A percentile compares a stretch with the other conserved stretches of the same genome.
phyloP scores from a whole-genome alignment of 2,888 invertebrate genomes.

The Polydrusus pterygomalis region DNA sequence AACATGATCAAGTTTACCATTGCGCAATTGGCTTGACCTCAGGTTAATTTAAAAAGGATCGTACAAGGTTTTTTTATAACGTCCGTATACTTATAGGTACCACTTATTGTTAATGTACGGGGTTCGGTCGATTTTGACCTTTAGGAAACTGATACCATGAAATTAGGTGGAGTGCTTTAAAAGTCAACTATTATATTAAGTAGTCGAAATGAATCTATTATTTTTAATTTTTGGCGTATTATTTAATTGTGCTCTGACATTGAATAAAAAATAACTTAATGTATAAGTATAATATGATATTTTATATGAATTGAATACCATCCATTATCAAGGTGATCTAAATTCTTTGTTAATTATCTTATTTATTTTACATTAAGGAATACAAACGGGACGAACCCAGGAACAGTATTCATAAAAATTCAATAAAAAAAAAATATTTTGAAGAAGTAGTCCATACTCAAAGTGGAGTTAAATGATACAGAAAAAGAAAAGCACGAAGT shows the following conservation, averaged over 20 bases:
- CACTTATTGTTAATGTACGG: conserved; percentile 26
- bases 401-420: too few relatives aligned
- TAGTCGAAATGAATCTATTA: background rate
- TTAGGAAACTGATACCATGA: conserved; percentile 6
- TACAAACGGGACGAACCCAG: too few relatives aligned
- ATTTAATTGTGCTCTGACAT: background rate
- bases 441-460: too few relatives aligned
- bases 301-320: too few relatives aligned
- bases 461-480: too few relatives aligned
- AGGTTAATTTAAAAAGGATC: conserved; percentile 51
- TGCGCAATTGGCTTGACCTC: conserved; percentile 45
- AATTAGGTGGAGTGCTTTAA: conserved; percentile 2
- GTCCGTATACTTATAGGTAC: conserved; percentile 28
- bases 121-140: conserved; percentile 29
- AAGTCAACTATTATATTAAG: conserved; percentile 21
- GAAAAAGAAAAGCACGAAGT: too few relatives aligned
- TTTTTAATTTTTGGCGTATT: background rate
- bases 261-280: too few relatives aligned
- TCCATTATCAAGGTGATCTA: too few relatives aligned
- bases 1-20: conserved; percentile 46
- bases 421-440: too few relatives aligned
- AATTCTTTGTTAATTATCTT: too few relatives aligned
- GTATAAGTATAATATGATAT: too few relatives aligned
- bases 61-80: conserved; percentile 38
- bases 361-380: too few relatives aligned